Conservation (phyloP, 2,797 vertebrate genomes). For the Diplodus sargus region DNA sequence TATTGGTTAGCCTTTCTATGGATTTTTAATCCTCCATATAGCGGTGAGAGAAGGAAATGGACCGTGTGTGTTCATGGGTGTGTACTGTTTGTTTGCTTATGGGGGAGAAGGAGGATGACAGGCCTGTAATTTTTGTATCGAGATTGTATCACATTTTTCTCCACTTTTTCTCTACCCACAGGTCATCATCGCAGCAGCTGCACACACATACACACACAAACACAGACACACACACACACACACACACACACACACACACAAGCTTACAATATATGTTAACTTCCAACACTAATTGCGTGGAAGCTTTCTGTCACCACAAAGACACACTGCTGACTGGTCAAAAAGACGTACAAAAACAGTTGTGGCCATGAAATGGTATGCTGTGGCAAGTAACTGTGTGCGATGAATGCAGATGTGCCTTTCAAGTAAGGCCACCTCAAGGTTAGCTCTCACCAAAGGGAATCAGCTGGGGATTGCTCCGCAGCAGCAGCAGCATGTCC, state of each 20-base stretch:
- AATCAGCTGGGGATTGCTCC: conserved; percentile 35
- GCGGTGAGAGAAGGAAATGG: not conserved
- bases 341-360: conserved; percentile 5
- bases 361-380: conserved; percentile 6
- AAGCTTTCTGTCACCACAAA: conserved; percentile 19
- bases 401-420: conserved; percentile 32
- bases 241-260: not conserved
- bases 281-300: not conserved
- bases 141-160: not conserved
- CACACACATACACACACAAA: not conserved
- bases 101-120: not conserved
- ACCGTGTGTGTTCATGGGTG: not conserved
- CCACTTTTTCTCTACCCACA: not conserved
- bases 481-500: conserved; percentile 10
- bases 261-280: not conserved
- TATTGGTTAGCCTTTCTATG: no score
- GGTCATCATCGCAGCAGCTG: not conserved
- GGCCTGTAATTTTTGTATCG: not conserved
- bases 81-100: not conserved
- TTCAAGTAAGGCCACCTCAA: conserved; percentile 42
- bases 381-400: conserved; percentile 12
- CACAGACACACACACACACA: no score
- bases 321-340: not conserved
- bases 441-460: conserved; percentile 30
- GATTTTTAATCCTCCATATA: conserved; percentile 16